Conservation (phyloP, 2,888 invertebrate genomes). For the Agrochola macilenta region DNA sequence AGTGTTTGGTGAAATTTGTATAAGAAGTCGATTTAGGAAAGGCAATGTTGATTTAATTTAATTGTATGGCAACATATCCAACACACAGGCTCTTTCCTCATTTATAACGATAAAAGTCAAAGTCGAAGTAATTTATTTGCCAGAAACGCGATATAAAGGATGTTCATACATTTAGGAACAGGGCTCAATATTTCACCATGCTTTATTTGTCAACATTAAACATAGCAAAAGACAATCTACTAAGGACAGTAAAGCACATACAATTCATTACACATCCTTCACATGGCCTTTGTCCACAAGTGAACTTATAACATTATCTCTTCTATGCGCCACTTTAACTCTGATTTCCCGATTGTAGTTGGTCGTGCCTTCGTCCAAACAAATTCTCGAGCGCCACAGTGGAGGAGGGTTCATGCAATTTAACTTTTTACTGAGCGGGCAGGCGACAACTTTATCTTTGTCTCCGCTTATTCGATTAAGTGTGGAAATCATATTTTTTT, state of each 20-base stretch:
- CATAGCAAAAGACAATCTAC: background rate
- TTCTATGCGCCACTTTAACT: constrained; percentile 45
- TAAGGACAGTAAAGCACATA: background rate
- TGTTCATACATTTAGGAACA: background rate
- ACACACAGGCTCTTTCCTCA: background rate
- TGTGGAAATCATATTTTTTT: constrained; percentile 70
- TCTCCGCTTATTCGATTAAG: constrained; percentile 79
- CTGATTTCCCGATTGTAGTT: constrained; percentile 60
- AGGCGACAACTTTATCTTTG: constrained; percentile 77
- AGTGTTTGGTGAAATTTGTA: constrained; percentile 21
- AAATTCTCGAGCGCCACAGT: constrained; percentile 67
- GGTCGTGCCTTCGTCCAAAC: constrained; percentile 65
- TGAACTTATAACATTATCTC: constrained; percentile 39
- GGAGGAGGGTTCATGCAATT: constrained; percentile 76
- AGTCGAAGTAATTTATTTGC: background rate
- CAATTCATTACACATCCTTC: background rate
- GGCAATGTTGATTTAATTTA: constrained; percentile 9
- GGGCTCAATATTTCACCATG: background rate
- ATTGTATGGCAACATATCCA: background rate
- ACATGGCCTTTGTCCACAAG: background rate
- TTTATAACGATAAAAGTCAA: background rate
- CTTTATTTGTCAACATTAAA: background rate
- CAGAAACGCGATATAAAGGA: background rate
- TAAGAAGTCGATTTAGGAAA: constrained; percentile 32
- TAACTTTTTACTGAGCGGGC: constrained; percentile 81